These are phyloP conservation scores for Ceraclea dissimilis DNA, from an alignment of 2,888 invertebrate species.

Conservation along the genomic window DNA sequence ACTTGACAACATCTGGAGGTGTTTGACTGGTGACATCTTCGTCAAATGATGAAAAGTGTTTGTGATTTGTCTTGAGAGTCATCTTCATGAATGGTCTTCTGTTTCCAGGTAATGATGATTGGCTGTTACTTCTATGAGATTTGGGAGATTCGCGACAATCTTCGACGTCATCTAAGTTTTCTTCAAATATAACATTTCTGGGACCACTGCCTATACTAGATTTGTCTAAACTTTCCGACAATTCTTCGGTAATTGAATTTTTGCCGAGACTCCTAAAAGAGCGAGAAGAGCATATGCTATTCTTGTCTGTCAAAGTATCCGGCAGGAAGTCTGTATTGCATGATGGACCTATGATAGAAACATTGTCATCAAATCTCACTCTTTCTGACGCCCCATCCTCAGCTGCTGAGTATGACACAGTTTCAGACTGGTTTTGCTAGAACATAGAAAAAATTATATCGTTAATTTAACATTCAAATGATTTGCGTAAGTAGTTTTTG, in stretches of 20 bases:
- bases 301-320: conserved; percentile 36
- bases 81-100: conserved; percentile 21
- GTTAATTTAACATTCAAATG: background rate
- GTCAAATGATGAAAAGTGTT: conserved; percentile 25
- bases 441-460: conserved; percentile 21
- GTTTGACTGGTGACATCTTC: conserved; percentile 25
- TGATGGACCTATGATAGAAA: conserved; percentile 44
- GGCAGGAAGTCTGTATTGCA: conserved; percentile 31
- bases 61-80: conserved; percentile 22
- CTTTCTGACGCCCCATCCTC: conserved; percentile 49
- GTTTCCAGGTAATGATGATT: conserved; percentile 22
- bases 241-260: conserved; percentile 24
- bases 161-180: conserved; percentile 21
- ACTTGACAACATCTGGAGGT: conserved; percentile 25
- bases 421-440: conserved; percentile 35
- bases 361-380: conserved; percentile 58
- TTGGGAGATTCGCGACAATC: conserved; percentile 21
- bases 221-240: conserved; percentile 25
- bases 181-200: conserved; percentile 24
- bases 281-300: conserved; percentile 37
- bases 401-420: conserved; percentile 35
- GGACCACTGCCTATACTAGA: conserved; percentile 25
- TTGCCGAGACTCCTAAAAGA: conserved; percentile 33
- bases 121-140: conserved; percentile 23
- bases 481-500: too few relatives aligned